These are phyloP conservation scores for Sialis fuliginosa DNA, from an alignment of 2,888 invertebrate species.

Conservation along the genomic window DNA sequence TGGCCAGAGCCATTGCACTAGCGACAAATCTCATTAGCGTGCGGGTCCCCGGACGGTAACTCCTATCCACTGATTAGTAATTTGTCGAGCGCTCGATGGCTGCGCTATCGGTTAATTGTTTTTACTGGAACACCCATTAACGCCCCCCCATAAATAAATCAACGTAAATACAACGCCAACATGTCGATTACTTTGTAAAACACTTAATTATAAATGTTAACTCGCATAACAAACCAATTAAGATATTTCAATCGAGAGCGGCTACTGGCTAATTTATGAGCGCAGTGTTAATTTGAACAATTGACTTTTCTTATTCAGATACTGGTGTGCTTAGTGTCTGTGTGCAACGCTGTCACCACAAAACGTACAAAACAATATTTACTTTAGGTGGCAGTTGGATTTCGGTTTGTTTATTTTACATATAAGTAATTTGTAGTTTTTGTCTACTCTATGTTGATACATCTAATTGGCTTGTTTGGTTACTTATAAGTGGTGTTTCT, in stretches of 20 bases:
- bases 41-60: too few species aligned
- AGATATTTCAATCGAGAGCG: neutral
- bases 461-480: neutral
- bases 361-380: neutral
- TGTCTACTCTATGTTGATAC: neutral
- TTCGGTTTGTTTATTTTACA: neutral
- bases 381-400: neutral
- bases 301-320: neutral
- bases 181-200: neutral
- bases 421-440: neutral
- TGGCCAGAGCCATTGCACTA: too few species aligned
- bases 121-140: neutral
- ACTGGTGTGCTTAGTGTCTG: too few species aligned
- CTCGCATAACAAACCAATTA: neutral
- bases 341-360: neutral
- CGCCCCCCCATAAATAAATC: neutral
- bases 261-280: neutral
- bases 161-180: neutral
- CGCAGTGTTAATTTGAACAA: neutral
- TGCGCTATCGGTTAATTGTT: neutral
- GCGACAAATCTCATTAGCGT: too few species aligned
- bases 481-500: too few species aligned
- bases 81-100: neutral
- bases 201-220: neutral
- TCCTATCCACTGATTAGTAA: neutral